Percentiles rank a stretch among this genome's conserved stretches.
These are phyloP conservation scores for Gracilinanus agilis DNA, from an alignment of 2,113 vertebrate genomes.

Conservation along the genomic window DNA sequence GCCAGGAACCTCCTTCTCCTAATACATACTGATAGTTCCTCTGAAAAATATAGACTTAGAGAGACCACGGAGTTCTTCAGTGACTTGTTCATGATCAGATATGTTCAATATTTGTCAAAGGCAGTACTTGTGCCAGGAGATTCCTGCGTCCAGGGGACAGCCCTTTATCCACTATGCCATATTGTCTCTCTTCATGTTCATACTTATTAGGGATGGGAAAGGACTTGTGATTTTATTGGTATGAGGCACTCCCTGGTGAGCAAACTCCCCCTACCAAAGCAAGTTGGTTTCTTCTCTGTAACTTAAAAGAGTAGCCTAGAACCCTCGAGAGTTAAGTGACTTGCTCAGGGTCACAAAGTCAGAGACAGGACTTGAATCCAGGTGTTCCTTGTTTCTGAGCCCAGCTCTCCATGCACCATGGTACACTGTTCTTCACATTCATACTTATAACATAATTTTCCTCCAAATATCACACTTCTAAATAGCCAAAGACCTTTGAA, in stretches of 20 bases:
- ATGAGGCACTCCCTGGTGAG: background rate
- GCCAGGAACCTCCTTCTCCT: background rate
- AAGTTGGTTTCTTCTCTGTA: background rate
- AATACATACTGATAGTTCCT: background rate
- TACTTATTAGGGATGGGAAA: background rate
- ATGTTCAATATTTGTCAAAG: background rate
- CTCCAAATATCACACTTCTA: background rate
- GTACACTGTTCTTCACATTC: background rate
- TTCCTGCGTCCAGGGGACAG: too few species aligned
- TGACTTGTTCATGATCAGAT: background rate
- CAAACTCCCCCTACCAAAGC: background rate
- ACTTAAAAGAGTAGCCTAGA: background rate
- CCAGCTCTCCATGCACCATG: background rate
- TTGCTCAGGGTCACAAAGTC: background rate
- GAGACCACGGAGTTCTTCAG: background rate
- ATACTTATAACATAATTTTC: background rate
- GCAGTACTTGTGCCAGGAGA: too few species aligned
- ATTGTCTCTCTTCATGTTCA: background rate
- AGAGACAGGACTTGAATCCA: background rate
- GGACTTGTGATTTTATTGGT: background rate
- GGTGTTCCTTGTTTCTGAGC: background rate
- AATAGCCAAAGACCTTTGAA: background rate
- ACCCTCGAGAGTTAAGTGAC: background rate
- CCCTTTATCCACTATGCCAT: background rate
- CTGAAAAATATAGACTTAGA: background rate